Evolutionary conservation across 1,140 invertebrate species (phyloP).

Genomic region (Leptinotarsa lineolata): DNA sequence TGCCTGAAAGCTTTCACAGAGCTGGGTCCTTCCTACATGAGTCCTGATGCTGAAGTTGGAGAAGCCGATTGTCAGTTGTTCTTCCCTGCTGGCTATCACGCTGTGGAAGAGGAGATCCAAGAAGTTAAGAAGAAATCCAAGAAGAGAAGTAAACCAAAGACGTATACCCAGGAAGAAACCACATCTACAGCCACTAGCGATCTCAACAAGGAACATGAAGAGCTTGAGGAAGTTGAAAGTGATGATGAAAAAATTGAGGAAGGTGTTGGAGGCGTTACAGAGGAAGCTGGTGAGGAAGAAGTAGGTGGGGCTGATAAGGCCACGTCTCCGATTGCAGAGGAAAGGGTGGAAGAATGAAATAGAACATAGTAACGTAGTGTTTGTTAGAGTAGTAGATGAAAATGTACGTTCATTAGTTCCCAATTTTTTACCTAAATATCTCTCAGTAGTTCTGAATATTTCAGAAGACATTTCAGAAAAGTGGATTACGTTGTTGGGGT

Average conservation of each 20-base stretch:
- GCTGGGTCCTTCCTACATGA: conserved; percentile 64
- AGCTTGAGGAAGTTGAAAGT: conserved; percentile 22
- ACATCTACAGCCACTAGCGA: conserved; percentile 12
- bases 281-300: conserved; percentile 24
- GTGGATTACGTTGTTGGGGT: too few species aligned
- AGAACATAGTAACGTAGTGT: neutral
- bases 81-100: conserved; percentile 64
- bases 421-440: too few species aligned
- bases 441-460: too few species aligned
- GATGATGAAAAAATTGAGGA: conserved; percentile 27
- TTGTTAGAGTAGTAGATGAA: too few species aligned
- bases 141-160: conserved; percentile 35
- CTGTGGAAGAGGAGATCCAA: conserved; percentile 43
- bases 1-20: conserved; percentile 57
- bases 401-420: too few species aligned
- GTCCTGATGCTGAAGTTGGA: conserved; percentile 63
- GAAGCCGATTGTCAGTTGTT: conserved; percentile 62
- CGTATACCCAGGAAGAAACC: conserved; percentile 2
- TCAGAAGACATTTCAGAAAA: too few species aligned
- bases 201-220: conserved; percentile 19
- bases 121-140: conserved; percentile 38
- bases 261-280: conserved; percentile 29
- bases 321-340: conserved; percentile 44
- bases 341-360: neutral
- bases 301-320: conserved; percentile 45